Base-by-base conservation (phyloP, 1,140 invertebrate genomes). In the Goniozus legneri region DNA sequence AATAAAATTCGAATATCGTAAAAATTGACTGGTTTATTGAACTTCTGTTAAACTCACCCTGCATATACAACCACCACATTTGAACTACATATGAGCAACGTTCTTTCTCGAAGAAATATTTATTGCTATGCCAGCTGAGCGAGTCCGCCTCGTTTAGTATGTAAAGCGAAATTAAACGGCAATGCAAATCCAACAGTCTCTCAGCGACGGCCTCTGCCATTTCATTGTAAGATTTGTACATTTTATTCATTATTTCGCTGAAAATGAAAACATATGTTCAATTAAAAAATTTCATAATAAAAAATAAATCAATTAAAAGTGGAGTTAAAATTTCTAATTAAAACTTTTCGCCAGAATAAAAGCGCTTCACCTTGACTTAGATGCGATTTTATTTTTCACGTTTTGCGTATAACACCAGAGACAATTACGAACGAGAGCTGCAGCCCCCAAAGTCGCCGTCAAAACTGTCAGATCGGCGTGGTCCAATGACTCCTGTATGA, bases 31-130 rank as follows among this genome's bases (percentile, higher is more conserved):
- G 24, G 24, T 27, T 6, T 10, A 27, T 27, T 27, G 24, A 6
- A 27, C 24, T 27, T 27, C 24, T 27, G 4, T 27, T 27, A 27
- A 4, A 27, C 56, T 58, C 65, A 84, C 88, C 86, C 76, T 88
- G 81, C 83, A 92, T 88, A 59, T 91, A 91, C 3, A 89, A 75
- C 84, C 86, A 87, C 88, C 88, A 91, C 80, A 89, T 90, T 66
- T 89, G 88, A 36, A 91, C 79, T 3, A 84, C 82, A 33, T 87
- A 88, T 1, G 87, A 88, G 2, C 84, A 86, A 20, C 84, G 69
- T 56, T 88, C 85, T 7, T 78, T 82, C 65, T 87, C 85, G 54
- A 75, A 84, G 58, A 81, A 85, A 2, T 77, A 71, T 46, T 79
- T 80, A 3, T 67, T 66, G 47, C 71, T 80, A 56, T 81, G 81